Base-by-base conservation (phyloP, 2,888 invertebrate genomes). In the Amphipoea oculea region DNA sequence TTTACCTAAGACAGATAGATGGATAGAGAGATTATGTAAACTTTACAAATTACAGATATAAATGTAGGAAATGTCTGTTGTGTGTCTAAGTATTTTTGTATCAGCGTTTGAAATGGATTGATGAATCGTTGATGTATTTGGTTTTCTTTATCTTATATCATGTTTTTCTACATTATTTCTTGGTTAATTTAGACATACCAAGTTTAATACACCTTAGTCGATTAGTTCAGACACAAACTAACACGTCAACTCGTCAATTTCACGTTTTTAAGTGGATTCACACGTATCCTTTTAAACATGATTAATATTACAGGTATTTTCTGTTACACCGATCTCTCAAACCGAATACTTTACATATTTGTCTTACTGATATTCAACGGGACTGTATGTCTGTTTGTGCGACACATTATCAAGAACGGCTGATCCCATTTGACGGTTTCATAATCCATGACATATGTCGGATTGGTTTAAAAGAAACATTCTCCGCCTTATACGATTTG, bases 371-470 rank as follows among this genome's bases (percentile, higher is more conserved):
- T 73, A 81, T 40, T 51, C 51, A 88, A 81, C 79, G 81, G 76
- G 57, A 76, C 62, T 81, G 45, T 69, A 12, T 70, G 66, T 73
- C n/a, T 83, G 75, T 86, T 86, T 85, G 66, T 70, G 23, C 62
- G 40, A 11, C 60, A n/a, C n/a, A 72, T 85, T 82, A 85, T 70
- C 76, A 62, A 76, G 75, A 83, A 88, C 62, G 66, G 42, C 77
- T 86, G 73, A 88, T 86, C 85, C 78, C 73, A 73, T 29, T 36
- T 60, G 73, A 66, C 73, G 60, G 57, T 77, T 67, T 70, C 60
- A 48, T 84, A 86, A 83, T 65, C 71, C 73, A 71, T 70, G 75
- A 83, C 77, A 83, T 45, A 77, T 74, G 76, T 83, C 75, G 60
- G 60, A 80, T 86, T 77, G 68, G 68, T 86, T 77, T 73, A 67